Base-by-base conservation (phyloP, 2,888 invertebrate genomes). In the Callyntrura guangdongensis region DNA sequence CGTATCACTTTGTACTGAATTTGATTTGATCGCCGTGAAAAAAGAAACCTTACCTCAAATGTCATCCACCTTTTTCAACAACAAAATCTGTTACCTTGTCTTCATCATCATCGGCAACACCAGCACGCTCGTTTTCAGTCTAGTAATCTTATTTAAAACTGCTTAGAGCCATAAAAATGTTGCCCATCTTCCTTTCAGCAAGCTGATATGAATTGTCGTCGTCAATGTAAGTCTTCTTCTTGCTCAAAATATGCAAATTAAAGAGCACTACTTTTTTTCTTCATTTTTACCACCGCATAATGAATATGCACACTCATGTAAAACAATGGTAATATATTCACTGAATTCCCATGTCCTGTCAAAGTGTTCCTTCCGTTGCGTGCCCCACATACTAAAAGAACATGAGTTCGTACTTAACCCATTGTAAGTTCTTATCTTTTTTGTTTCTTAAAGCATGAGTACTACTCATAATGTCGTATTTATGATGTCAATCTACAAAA, bases 291-390 rank as follows among this genome's bases (percentile, higher is more conserved):
- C n/a, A 36, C 36, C 3, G 9, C 11, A 36, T 69, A 36, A 69
- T 11, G 9, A 69, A 25, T 64, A 25, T 22, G 64, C 25, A 25
- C 25, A 25, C 64, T 8, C 53, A 53, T 53, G 61, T n/a, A 61
- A 61, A 61, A 61, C 61, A 61, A 17, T 17, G 20, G n/a, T 53
- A 53, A 53, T 53, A 53, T 53, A 3, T 3, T 86, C 79, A n/a
- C 61, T 64, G 6, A 36, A 64, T 79, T 86, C 79, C 49, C 79
- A 79, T 86, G 86, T 79, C 22, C 77, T 86, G 86, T 79, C 86
- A 86, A 79, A 86, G 86, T 61, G 86, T 77, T 86, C 67, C 67
- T 86, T 86, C 86, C 86, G 74, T 74, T 79, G 86, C 79, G 67
- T 86, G 86, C 67, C 64, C 86, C 22, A 86, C 86, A 86, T 86